phyloP scores from a whole-genome alignment of 2,888 invertebrate species.

The Bugulina stolonifera region DNA sequence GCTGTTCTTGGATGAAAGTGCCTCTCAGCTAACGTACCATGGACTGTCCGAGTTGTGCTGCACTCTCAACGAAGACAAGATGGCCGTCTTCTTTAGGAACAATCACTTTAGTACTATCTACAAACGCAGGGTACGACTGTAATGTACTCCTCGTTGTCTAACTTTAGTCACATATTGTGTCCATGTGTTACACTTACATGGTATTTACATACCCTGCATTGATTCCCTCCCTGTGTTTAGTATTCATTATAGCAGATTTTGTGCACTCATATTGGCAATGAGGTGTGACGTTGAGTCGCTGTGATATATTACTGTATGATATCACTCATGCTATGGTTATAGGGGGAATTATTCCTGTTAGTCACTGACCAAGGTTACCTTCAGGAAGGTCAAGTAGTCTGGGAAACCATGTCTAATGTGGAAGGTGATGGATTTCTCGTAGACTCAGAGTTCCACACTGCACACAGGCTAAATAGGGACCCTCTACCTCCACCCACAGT shows the following conservation, averaged over 20 bases:
- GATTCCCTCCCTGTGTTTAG: no score
- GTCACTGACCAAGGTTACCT: conserved; percentile 60
- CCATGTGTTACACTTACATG: no score
- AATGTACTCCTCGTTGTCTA: no score
- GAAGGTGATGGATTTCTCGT: conserved; percentile 59
- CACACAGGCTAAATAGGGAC: not conserved
- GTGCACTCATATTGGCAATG: no score
- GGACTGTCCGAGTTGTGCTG: conserved; percentile 56
- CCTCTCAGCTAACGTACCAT: conserved; percentile 58
- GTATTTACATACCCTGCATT: no score
- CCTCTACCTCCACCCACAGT: conserved; percentile 24
- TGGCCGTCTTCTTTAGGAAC: conserved; percentile 59
- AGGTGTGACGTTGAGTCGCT: no score
- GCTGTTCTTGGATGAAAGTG: conserved; percentile 55
- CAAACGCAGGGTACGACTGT: conserved; percentile 56
- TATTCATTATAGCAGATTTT: no score
- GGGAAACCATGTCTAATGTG: conserved; percentile 59
- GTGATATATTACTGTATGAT: no score
- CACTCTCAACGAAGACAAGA: conserved; percentile 54
- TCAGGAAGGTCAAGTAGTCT: conserved; percentile 56
- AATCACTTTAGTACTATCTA: conserved; percentile 60
- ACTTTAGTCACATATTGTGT: no score
- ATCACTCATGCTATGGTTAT: conserved; percentile 29
- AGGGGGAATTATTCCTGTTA: conserved; percentile 57
- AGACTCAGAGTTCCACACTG: conserved; percentile 54